Percentiles rank a stretch among this genome's conserved stretches.
Conservation (phyloP, 2,113 vertebrate genomes). For the Orthonyx spaldingii region DNA sequence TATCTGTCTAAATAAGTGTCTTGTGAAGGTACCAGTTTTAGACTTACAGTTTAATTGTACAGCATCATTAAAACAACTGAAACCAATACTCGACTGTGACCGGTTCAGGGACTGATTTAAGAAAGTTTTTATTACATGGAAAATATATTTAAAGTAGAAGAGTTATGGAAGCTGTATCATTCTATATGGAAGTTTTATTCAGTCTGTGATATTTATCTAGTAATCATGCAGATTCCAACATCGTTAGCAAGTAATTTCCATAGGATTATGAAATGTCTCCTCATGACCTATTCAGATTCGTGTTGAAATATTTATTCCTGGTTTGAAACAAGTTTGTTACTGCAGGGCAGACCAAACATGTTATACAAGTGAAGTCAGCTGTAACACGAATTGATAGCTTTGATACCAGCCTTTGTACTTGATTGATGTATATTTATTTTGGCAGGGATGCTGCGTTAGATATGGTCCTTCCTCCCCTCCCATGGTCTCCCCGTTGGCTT, state of each 20-base stretch:
- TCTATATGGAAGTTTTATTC: neutral
- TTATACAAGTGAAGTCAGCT: conserved; percentile 3
- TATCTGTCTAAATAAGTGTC: neutral
- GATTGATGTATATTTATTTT: neutral
- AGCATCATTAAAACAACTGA: neutral
- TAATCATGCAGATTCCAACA: neutral
- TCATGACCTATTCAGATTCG: neutral
- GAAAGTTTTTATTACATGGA: neutral
- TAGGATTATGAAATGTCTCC: neutral
- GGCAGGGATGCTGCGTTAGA: neutral
- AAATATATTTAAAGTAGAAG: neutral
- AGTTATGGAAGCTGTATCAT: neutral
- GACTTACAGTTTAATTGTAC: neutral
- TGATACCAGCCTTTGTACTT: neutral
- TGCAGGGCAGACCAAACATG: conserved; percentile 24
- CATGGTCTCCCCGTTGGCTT: neutral
- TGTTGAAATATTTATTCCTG: conserved; percentile 14
- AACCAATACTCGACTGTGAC: neutral
- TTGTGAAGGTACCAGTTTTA: neutral
- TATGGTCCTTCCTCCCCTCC: neutral
- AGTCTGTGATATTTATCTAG: neutral
- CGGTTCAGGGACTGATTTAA: neutral
- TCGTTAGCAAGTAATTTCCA: neutral
- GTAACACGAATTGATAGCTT: neutral
- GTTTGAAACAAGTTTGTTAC: conserved; percentile 20